Evolutionary conservation across 2,113 vertebrate genomes (phyloP), one percentile per base, ranked within the genome.

Genomic region (Myocastor coypus): DNA sequence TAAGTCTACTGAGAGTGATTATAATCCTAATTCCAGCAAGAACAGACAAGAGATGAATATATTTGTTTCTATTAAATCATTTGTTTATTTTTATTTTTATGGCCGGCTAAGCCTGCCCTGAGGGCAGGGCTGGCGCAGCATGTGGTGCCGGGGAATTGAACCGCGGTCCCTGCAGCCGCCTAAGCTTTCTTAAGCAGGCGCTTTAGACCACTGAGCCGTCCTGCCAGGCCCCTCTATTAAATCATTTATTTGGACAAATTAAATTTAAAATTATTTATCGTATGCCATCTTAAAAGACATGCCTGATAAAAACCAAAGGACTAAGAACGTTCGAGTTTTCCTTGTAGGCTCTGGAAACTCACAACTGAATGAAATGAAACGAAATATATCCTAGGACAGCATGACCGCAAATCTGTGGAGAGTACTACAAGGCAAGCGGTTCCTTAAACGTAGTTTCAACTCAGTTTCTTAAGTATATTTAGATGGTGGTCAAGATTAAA

Each of bases 211-310:
- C n/a, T n/a, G n/a, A n/a, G n/a, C n/a, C n/a, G n/a, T n/a, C n/a
- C n/a, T n/a, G n/a, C n/a, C n/a, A n/a, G n/a, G n/a, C n/a, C n/a
- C n/a, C n/a, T 89, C 26, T 66, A 83, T 84, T 87, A 57, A 83
- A 83, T 87, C 28, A 52, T 16, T 73, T 75, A n/a, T 92, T 77
- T 37, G 81, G n/a, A 75, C 3, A 84, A 92, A 71, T 71, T 87
- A 84, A 88, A 85, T 80, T 80, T 77, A 37, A 77, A 92, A 69
- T 91, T 93, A 6, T 94, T 57, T 50, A 86, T 50, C n/a, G 14
- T 20, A 34, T 69, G 5, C 10, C n/a, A 80, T 37, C 64, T 85
- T 77, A 78, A 92, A 30, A 92, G 37, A 82, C 3, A 22, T 4
- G 24, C 24, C 17, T 40, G 37, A 87, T 28, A 64, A 28, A 82